Evolutionary conservation across 2,888 invertebrate genomes (phyloP).

Genomic region (Panopea generosa): DNA sequence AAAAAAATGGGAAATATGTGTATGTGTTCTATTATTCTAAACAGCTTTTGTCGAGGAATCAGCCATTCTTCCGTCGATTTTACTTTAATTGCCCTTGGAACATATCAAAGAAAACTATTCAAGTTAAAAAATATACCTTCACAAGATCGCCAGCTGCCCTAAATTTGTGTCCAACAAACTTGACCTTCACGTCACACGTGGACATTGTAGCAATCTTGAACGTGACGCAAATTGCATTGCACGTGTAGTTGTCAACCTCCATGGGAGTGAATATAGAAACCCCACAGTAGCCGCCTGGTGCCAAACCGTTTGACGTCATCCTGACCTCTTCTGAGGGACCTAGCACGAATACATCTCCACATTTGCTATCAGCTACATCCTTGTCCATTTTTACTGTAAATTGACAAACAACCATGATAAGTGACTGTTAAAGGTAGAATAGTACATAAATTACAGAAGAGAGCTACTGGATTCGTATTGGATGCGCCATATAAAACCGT

Average conservation of each 20-base stretch:
- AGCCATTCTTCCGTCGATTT: too few relatives aligned
- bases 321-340: conserved; percentile 44
- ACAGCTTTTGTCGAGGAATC: too few relatives aligned
- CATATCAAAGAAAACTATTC: too few relatives aligned
- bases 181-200: conserved; percentile 57
- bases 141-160: conserved; percentile 47
- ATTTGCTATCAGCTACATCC: conserved; percentile 15
- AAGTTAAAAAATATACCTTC: conserved; percentile 36
- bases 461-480: too few relatives aligned
- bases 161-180: conserved; percentile 59
- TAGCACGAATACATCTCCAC: conserved; percentile 45
- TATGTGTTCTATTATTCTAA: too few relatives aligned
- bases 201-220: conserved; percentile 50
- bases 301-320: conserved; percentile 41
- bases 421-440: too few relatives aligned
- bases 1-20: too few relatives aligned
- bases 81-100: too few relatives aligned
- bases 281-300: conserved; percentile 57
- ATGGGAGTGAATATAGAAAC: conserved; percentile 40
- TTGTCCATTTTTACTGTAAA: conserved; percentile 56
- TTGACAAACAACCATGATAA: neutral
- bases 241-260: conserved; percentile 42
- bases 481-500: too few relatives aligned
- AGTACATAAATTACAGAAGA: too few relatives aligned
- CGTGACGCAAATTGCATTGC: conserved; percentile 59